phyloP scores from a whole-genome alignment of 2,113 vertebrate genomes.

The Cervus canadensis region DNA sequence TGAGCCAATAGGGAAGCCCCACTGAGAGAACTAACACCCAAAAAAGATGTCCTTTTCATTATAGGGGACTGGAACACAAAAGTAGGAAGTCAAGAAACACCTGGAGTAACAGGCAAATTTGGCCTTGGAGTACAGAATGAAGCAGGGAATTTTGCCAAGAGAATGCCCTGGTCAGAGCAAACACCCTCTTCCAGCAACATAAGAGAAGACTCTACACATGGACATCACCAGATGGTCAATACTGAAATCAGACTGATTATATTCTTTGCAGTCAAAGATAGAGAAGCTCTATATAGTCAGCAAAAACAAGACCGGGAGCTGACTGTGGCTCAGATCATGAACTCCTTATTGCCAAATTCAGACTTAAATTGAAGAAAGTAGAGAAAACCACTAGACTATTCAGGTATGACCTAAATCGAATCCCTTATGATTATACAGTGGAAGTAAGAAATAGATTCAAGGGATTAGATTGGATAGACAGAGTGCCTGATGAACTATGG shows the following conservation, averaged over 20 bases:
- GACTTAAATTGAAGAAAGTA: not conserved
- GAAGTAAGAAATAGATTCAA: not conserved
- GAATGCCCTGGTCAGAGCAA: accelerated
- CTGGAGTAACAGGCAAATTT: no score
- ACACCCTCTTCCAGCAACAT: not conserved
- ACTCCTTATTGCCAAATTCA: not conserved
- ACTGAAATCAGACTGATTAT: not conserved
- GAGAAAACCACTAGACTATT: not conserved
- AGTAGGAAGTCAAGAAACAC: not conserved
- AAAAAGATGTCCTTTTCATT: not conserved
- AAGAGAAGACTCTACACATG: not conserved
- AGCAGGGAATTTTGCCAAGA: not conserved
- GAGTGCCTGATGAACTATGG: not conserved
- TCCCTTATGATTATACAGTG: not conserved
- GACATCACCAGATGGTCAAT: not conserved
- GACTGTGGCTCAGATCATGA: not conserved
- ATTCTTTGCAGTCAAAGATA: not conserved
- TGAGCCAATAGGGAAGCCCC: not conserved
- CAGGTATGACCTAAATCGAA: not conserved
- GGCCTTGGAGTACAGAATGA: not conserved
- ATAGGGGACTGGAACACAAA: not conserved
- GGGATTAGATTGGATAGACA: not conserved
- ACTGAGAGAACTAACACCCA: not conserved
- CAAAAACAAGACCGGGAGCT: not conserved
- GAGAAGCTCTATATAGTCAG: not conserved